Evolutionary conservation across 1,140 invertebrate species (phyloP), one percentile per base, ranked within the genome.

Genomic region (Drosophila nigrodunni): DNA sequence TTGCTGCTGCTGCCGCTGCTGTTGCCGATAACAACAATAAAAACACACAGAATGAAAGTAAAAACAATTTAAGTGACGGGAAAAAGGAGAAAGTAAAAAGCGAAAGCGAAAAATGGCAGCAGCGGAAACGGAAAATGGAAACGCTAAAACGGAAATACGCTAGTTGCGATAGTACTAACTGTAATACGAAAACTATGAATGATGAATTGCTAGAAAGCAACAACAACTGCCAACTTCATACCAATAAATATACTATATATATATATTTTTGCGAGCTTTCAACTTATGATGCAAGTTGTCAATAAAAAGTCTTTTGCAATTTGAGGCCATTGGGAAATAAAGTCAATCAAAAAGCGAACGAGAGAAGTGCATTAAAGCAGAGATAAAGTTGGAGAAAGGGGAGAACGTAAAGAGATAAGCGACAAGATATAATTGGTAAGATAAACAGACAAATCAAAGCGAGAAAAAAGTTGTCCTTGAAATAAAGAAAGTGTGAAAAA

Each of bases 131-230:
- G 50, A 44, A 55, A 72, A 66, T 57, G 25, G 43, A 57, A 71
- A 66, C 60, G 61, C 52, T 58, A 58, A 57, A 71, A 66, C 60
- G 61, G 61, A 66, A 66, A 72, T 66, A 50, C 55, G 52, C 21
- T 69, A 13, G 50, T 55, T 60, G 66, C 21, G 13, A 50, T 68
- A 49, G 41, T 50, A 8, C 10, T 30, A 66, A 50, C 60, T 64
- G 49, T 71, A 64, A 64, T 64, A 55, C 30, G 52, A 57, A 58
- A 72, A 72, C 62, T 65, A 66, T 72, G 44, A 72, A 58, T 71
- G 68, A 71, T 71, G 62, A 65, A 65, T 44, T 65, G 39, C 50
- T 54, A 21, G 55, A 65, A 44, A 25, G 13, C 34, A 52, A 41
- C 47, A 50, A 11, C 54, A 57, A 15, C 25, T 41, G 34, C 6